Percentiles rank a stretch among this genome's conserved stretches.
Evolutionary conservation across 2,797 vertebrate genomes (phyloP).

Genomic region (Trichosurus vulpecula): DNA sequence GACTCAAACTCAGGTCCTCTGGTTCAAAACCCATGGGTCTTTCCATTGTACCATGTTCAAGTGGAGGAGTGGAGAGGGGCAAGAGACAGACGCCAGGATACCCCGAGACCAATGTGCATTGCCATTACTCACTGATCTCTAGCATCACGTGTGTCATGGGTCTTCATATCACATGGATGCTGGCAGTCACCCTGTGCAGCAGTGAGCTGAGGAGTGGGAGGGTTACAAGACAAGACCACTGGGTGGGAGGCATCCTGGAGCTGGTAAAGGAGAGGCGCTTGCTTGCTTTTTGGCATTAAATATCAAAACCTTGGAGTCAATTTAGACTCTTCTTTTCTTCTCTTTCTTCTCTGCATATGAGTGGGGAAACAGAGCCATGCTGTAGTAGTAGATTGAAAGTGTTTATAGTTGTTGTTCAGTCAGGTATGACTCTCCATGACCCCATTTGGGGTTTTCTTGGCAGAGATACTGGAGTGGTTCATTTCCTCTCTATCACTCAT

Average conservation of each 20-base stretch:
- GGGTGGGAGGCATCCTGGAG: not conserved
- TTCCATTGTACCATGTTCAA: not conserved
- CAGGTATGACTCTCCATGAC: not conserved
- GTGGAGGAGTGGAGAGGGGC: not conserved
- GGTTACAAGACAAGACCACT: not conserved
- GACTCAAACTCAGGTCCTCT: not conserved
- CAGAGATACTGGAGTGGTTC: not conserved
- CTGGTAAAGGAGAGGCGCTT: not conserved
- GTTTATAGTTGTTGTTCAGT: not conserved
- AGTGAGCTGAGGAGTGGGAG: not conserved
- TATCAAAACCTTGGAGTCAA: not conserved
- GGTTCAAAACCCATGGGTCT: not conserved
- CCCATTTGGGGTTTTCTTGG: not conserved
- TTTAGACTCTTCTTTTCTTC: not conserved
- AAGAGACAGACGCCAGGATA: not conserved
- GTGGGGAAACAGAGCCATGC: not conserved
- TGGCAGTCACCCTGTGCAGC: not conserved
- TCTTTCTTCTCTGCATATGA: not conserved
- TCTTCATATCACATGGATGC: not conserved
- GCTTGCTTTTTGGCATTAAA: not conserved
- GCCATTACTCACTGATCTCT: not conserved
- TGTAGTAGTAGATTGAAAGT: not conserved
- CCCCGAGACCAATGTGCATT: not conserved
- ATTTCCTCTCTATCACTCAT: too few species aligned
- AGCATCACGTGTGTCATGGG: not conserved